Evolutionary conservation across 2,113 vertebrate genomes (phyloP).

Genomic region (Vulpes lagopus): DNA sequence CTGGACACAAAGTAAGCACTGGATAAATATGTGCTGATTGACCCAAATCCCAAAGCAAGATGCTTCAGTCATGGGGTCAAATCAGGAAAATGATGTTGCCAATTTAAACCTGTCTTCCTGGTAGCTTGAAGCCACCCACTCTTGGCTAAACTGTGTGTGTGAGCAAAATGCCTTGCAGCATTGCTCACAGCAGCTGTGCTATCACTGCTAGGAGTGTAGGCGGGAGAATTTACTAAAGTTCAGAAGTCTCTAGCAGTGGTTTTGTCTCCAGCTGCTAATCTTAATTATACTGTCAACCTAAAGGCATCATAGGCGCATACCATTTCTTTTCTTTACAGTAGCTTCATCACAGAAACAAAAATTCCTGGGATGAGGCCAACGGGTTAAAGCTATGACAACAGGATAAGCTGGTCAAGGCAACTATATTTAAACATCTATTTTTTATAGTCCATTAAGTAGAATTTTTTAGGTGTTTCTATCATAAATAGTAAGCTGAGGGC

Average conservation of each 20-base stretch:
- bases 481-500: background rate
- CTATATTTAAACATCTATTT: background rate
- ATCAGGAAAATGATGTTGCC: constrained; percentile 25
- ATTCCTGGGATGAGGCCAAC: background rate
- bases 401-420: background rate
- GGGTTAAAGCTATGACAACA: background rate
- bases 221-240: background rate
- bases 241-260: background rate
- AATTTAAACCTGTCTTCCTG: background rate
- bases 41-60: constrained; percentile 59
- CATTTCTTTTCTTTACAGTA: background rate
- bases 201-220: background rate
- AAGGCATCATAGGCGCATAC: background rate
- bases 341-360: constrained; percentile 46
- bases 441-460: background rate
- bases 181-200: background rate
- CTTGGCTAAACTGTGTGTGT: background rate
- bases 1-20: constrained; percentile 31
- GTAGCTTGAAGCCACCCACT: background rate
- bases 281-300: background rate
- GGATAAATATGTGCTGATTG: constrained; percentile 64
- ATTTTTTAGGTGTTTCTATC: background rate
- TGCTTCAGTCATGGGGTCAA: constrained; percentile 27
- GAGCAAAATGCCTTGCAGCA: background rate
- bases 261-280: background rate